Evolutionary conservation across 2,113 vertebrate species (phyloP).

Genomic region (Bothrops jararaca): DNA sequence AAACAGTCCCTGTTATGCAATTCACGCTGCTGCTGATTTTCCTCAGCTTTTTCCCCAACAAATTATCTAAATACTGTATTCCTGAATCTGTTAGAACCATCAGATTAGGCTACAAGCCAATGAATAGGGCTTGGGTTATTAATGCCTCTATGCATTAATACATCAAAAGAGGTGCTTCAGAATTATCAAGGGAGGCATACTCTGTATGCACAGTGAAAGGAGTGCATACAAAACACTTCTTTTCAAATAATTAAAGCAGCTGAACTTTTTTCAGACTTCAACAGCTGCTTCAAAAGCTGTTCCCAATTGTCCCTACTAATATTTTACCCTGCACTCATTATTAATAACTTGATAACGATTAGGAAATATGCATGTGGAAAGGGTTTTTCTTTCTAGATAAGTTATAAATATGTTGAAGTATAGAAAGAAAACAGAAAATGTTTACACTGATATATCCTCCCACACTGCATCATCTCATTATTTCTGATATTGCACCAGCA

Average conservation of each 20-base stretch:
- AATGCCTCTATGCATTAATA: conserved; percentile 10
- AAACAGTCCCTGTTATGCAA: conserved; percentile 25
- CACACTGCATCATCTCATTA: background rate
- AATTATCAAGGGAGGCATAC: background rate
- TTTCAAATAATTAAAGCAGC: background rate
- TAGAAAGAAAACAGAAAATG: conserved; percentile 4
- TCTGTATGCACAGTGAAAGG: background rate
- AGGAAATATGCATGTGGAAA: conserved; percentile 20
- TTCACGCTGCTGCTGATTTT: background rate
- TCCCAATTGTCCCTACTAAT: background rate
- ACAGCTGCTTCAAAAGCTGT: background rate
- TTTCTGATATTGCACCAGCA: background rate
- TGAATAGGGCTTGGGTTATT: background rate
- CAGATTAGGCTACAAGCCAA: conserved; percentile 24
- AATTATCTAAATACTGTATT: conserved; percentile 30
- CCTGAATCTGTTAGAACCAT: conserved; percentile 4
- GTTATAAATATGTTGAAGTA: background rate
- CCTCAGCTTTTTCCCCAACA: background rate
- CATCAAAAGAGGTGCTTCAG: background rate
- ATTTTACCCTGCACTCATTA: background rate
- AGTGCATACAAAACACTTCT: background rate
- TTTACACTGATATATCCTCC: background rate
- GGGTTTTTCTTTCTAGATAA: conserved; percentile 41
- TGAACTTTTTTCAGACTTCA: background rate
- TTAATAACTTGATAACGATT: background rate